Percentiles rank a stretch among this genome's conserved stretches.
These are phyloP conservation scores for Scaptomyza cyrtandrae DNA, from an alignment of 2,888 invertebrate genomes.

Conservation along the genomic window DNA sequence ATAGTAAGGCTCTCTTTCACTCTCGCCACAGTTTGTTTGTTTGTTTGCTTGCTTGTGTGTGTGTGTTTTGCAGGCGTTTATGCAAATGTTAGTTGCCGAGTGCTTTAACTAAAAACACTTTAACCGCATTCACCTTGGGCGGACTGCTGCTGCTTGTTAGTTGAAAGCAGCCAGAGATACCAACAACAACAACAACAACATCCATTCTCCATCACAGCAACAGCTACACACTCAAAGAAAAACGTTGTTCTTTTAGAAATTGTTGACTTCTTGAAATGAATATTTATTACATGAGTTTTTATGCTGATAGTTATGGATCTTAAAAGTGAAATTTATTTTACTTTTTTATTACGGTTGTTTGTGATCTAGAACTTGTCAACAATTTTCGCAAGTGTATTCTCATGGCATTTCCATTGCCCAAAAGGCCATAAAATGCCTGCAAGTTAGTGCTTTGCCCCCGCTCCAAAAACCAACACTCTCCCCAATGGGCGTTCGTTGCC, in stretches of 20 bases:
- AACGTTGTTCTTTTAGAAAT: too few relatives aligned
- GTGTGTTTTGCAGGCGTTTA: slow-evolving; percentile 60
- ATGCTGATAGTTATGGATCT: too few relatives aligned
- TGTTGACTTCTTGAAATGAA: too few relatives aligned
- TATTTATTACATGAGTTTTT: too few relatives aligned
- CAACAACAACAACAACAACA: slow-evolving; percentile 9
- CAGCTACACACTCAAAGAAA: slow-evolving; percentile 7
- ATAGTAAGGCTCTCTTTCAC: too few relatives aligned
- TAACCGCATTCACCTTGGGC: slow-evolving; percentile 80
- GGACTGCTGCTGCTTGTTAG: slow-evolving; percentile 68
- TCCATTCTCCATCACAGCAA: slow-evolving; percentile 4
- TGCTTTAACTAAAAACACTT: slow-evolving; percentile 80
- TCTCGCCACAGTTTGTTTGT: slow-evolving; percentile 10
- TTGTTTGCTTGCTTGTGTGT: slow-evolving; percentile 30
- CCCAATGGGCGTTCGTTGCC: slow-evolving; percentile 57
- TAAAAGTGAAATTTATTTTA: too few relatives aligned
- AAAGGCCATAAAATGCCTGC: slow-evolving; percentile 79
- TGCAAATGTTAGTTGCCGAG: slow-evolving; percentile 73
- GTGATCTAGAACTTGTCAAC: not conserved
- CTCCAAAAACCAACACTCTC: slow-evolving; percentile 9
- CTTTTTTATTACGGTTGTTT: not conserved
- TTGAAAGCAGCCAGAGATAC: slow-evolving; percentile 70
- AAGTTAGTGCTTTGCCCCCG: slow-evolving; percentile 61
- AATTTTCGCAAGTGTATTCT: not conserved
- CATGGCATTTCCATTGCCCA: slow-evolving; percentile 47